A percentile compares a stretch with the other conserved stretches of the same genome.
Conservation (phyloP, 1,140 invertebrate species). For the Trachymyrmex cornetzi region DNA sequence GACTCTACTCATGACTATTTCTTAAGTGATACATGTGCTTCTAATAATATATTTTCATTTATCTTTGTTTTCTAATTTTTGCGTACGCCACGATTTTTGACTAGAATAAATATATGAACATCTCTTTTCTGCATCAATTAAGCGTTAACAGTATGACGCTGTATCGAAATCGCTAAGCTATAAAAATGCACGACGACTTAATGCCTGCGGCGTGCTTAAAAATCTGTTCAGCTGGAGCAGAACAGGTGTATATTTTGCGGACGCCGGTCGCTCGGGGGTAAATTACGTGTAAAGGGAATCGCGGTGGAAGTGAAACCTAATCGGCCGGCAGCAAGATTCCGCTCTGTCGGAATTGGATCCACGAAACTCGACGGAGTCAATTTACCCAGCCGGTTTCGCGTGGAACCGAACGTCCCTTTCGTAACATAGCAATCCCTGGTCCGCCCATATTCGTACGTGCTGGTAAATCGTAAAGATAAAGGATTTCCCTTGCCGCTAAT, state of each 20-base stretch:
- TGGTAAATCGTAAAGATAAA: slow-evolving; percentile 55
- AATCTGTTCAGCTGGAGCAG: slow-evolving; percentile 46
- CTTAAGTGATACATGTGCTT: neutral
- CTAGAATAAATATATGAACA: neutral
- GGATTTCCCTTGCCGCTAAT: slow-evolving; percentile 45
- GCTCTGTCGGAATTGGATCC: slow-evolving; percentile 70
- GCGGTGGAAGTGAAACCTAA: slow-evolving; percentile 71
- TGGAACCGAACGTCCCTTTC: slow-evolving; percentile 69
- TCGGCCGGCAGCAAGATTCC: slow-evolving; percentile 70
- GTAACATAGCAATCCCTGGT: slow-evolving; percentile 41
- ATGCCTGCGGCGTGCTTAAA: slow-evolving; percentile 46
- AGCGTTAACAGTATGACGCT: neutral
- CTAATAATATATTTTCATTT: neutral
- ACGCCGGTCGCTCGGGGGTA: slow-evolving; percentile 49
- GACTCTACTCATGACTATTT: too few relatives aligned
- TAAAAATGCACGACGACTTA: slow-evolving; percentile 42
- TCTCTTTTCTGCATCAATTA: neutral
- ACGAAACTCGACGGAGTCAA: slow-evolving; percentile 72
- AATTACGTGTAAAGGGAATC: slow-evolving; percentile 73
- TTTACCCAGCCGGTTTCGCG: slow-evolving; percentile 70
- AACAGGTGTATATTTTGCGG: slow-evolving; percentile 60
- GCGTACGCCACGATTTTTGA: neutral
- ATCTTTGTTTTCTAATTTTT: neutral
- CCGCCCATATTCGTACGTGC: slow-evolving; percentile 36
- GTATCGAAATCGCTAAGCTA: slow-evolving; percentile 33